phyloP scores from a whole-genome alignment of 2,797 vertebrate species.

The Rhinoraja longicauda region DNA sequence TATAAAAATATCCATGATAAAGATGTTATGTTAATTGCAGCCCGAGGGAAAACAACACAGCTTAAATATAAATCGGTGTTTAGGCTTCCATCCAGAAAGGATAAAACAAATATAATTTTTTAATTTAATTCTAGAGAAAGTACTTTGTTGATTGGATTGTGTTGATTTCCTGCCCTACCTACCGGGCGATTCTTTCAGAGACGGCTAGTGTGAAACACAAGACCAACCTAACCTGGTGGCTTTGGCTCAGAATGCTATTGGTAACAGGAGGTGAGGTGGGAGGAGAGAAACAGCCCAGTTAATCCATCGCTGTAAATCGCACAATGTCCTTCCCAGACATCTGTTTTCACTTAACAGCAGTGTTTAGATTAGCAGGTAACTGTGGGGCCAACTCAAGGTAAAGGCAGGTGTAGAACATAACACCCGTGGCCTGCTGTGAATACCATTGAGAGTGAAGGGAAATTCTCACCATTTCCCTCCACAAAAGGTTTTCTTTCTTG shows the following conservation, averaged over 20 bases:
- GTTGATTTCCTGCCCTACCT: neutral
- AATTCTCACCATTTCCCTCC: neutral
- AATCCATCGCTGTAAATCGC: neutral
- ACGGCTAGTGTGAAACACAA: neutral
- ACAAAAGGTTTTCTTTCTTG: neutral
- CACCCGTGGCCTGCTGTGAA: no score
- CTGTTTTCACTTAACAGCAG: neutral
- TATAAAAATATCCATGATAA: neutral
- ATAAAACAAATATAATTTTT: neutral
- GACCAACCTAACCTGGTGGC: neutral
- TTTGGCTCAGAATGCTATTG: neutral
- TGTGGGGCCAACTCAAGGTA: neutral
- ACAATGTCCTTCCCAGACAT: neutral
- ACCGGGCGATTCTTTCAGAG: no score
- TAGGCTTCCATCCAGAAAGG: neutral
- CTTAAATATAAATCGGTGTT: neutral
- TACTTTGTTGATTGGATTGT: neutral
- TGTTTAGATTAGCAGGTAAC: neutral
- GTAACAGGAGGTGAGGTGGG: neutral
- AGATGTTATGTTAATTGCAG: neutral
- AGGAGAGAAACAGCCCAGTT: neutral
- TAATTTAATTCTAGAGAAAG: neutral
- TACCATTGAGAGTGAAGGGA: neutral
- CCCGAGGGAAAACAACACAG: neutral
- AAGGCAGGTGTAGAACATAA: neutral